Evolutionary conservation across 1,140 invertebrate genomes (phyloP), one percentile per base, ranked within the genome.

Genomic region (Mercenaria mercenaria): DNA sequence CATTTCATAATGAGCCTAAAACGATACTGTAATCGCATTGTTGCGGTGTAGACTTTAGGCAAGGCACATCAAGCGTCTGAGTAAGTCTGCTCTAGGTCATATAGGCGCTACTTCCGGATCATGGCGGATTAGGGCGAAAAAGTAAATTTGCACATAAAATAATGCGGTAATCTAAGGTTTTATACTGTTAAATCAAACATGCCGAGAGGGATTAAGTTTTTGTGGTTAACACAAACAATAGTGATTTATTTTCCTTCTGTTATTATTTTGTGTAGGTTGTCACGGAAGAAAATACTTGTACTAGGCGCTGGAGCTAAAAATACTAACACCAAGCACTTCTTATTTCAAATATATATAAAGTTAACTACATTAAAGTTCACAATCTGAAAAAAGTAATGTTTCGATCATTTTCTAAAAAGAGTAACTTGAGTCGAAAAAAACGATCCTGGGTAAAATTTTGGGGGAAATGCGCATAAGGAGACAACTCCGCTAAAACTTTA

Each of bases 81-180:
- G 26, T 67, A 29, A 76, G 29, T n/a, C 11, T 23, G 72, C 72
- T 76, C 72, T 76, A 29, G 72, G 72, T 76, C 72, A 76, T 47
- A n/a, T n/a, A 26, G 79, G 79, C 34, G 50, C 43, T 81, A 81
- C 50, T 81, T 81, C 79, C 79, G 79, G 79, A 81, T 81, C 11
- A 81, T 20, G 39, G 10, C 20, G 26, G 74, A 43, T 77, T 77
- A 77, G 1, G 26, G 4, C 43, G 43, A 77, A 34, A 67, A 34
- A 67, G 52, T 67, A 67, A 67, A 67, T 67, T 67, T 67, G 61
- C 61, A 37, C 32, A 67, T 67, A 67, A 29, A 32, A 13, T 34
- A 32, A 67, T 34, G 23, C 61, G 10, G 61, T 67, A 67, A 67
- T 67, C 61, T 67, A n/a, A 34, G 29, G 29, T 61, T 61, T 61